These are phyloP conservation scores for Actinopyga echinites DNA, from an alignment of 53 echinoderm and acorn worm species.

Conservation along the genomic window DNA sequence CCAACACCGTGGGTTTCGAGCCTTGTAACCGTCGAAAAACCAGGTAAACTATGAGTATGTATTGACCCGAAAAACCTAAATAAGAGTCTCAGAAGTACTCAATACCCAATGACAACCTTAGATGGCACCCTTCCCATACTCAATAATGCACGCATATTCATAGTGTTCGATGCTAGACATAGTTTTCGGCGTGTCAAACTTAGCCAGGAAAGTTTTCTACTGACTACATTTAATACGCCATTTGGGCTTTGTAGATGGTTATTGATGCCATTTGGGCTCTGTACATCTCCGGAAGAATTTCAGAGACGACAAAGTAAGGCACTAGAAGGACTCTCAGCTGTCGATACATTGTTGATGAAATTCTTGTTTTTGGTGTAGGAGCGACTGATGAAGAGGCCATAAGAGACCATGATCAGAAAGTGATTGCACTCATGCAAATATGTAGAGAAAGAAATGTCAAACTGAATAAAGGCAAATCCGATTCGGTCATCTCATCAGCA, in stretches of 20 bases:
- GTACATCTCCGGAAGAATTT: slow-evolving; percentile 52
- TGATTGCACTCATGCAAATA: slow-evolving; percentile 8
- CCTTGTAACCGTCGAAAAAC: slow-evolving; percentile 23
- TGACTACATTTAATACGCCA: slow-evolving; percentile 57
- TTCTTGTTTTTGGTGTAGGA: slow-evolving; percentile 50
- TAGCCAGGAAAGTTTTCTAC: slow-evolving; percentile 41
- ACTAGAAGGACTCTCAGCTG: slow-evolving; percentile 45
- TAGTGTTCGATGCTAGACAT: slow-evolving; percentile 70
- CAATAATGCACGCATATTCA: slow-evolving; percentile 59
- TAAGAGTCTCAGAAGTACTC: slow-evolving; percentile 31
- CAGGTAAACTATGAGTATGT: slow-evolving; percentile 39
- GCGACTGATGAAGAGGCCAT: slow-evolving; percentile 39
- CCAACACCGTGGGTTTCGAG: slow-evolving; percentile 52
- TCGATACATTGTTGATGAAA: slow-evolving; percentile 48
- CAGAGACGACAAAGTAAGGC: slow-evolving; percentile 54
- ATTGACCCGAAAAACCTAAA: slow-evolving; percentile 14
- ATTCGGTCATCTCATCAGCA: slow-evolving; percentile 35
- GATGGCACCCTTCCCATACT: slow-evolving; percentile 55
- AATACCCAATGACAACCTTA: slow-evolving; percentile 60
- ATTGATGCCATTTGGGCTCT: slow-evolving; percentile 51
- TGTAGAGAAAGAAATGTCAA: background rate
- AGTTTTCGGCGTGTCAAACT: slow-evolving; percentile 65
- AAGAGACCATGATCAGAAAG: background rate
- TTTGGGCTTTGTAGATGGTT: slow-evolving; percentile 47
- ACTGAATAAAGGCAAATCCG: slow-evolving; percentile 16